Evolutionary conservation across 1,140 invertebrate species (phyloP).

Genomic region (Danaus plexippus): DNA sequence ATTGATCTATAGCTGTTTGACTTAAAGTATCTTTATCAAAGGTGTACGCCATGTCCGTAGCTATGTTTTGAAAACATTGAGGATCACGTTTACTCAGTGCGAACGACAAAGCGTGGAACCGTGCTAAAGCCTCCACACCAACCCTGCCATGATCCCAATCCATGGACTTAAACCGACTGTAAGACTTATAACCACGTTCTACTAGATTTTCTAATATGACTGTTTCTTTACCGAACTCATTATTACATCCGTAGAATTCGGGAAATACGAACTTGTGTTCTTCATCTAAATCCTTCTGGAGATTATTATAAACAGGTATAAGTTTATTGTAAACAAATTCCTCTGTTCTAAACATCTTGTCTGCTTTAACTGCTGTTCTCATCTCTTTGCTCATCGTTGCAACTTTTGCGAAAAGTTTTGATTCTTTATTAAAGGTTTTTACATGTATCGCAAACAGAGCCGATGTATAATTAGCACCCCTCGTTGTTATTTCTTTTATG

Average conservation of each 20-base stretch:
- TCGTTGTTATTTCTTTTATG: constrained; percentile 23
- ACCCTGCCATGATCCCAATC: constrained; percentile 36
- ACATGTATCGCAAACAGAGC: constrained; percentile 27
- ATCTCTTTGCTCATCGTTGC: constrained; percentile 28
- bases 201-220: constrained; percentile 43
- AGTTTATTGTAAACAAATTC: constrained; percentile 38
- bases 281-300: constrained; percentile 28
- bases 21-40: no score
- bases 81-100: constrained; percentile 30
- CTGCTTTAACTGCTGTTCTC: constrained; percentile 23
- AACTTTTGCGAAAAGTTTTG: constrained; percentile 51
- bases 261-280: constrained; percentile 40
- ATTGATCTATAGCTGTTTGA: no score
- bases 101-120: constrained; percentile 48
- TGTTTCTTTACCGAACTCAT: constrained; percentile 26
- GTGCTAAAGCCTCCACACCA: constrained; percentile 33
- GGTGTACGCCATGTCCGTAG: no score
- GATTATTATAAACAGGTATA: constrained; percentile 27
- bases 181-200: constrained; percentile 29
- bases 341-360: constrained; percentile 37
- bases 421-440: constrained; percentile 16
- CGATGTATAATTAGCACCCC: constrained; percentile 44
- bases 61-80: no score
- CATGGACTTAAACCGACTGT: constrained; percentile 31
- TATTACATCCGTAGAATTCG: constrained; percentile 32